These are phyloP conservation scores for Bradypus variegatus DNA, from an alignment of 2,797 vertebrate genomes.

Conservation along the genomic window DNA sequence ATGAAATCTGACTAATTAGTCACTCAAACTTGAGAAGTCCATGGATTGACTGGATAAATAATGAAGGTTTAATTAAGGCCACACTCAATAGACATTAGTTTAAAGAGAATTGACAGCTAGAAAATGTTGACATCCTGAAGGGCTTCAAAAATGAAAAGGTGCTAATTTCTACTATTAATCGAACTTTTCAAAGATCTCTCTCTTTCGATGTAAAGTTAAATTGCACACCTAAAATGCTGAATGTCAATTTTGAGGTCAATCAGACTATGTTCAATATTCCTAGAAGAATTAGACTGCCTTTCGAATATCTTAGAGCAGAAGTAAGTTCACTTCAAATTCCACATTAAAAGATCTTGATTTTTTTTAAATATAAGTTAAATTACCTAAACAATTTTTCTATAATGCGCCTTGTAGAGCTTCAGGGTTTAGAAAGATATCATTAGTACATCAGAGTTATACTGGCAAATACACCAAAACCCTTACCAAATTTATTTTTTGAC, in stretches of 20 bases:
- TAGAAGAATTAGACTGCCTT: slow-evolving; percentile 14
- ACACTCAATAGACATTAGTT: not conserved
- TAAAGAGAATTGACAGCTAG: slow-evolving; percentile 21
- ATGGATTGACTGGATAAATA: slow-evolving; percentile 33
- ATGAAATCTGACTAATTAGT: slow-evolving; percentile 40
- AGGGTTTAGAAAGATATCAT: not conserved
- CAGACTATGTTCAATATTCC: not conserved
- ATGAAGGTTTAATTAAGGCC: slow-evolving; percentile 38
- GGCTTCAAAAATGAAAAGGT: slow-evolving; percentile 23
- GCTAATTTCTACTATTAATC: slow-evolving; percentile 30
- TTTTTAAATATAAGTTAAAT: not conserved
- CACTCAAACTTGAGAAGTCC: not conserved
- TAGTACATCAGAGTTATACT: not conserved
- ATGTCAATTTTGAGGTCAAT: slow-evolving; percentile 16
- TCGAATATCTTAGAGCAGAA: not conserved
- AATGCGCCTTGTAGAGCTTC: not conserved
- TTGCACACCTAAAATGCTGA: slow-evolving; percentile 1
- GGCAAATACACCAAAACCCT: not conserved
- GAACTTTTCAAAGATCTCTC: slow-evolving; percentile 14
- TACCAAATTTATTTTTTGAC: not conserved
- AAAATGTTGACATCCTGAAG: not conserved
- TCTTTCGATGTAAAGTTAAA: slow-evolving; percentile 28
- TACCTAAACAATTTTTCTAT: not conserved
- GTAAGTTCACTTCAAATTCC: slow-evolving; percentile 28
- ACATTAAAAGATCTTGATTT: not conserved